A percentile compares a stretch with the other conserved stretches of the same genome.
These are phyloP conservation scores for Nymphalis urticae DNA, from an alignment of 2,888 invertebrate species.

Conservation along the genomic window DNA sequence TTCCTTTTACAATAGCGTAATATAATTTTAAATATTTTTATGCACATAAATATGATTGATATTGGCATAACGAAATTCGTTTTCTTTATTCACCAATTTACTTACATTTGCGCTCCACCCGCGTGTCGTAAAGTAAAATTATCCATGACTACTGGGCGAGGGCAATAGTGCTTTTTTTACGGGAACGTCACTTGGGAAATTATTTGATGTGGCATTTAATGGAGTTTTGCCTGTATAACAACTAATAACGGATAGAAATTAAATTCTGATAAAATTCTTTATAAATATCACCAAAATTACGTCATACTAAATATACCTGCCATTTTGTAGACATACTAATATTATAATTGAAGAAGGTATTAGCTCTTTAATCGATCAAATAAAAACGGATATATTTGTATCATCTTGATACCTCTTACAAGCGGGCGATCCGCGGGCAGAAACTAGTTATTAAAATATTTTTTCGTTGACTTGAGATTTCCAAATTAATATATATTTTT, in stretches of 20 bases:
- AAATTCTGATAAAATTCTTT: slow-evolving; percentile 56
- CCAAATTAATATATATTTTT: neutral
- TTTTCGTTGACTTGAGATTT: too few relatives aligned
- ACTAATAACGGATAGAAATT: slow-evolving; percentile 71
- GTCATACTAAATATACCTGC: too few relatives aligned
- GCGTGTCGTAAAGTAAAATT: slow-evolving; percentile 80
- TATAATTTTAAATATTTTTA: neutral
- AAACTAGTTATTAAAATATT: too few relatives aligned
- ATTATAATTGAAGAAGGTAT: too few relatives aligned
- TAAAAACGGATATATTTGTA: too few relatives aligned
- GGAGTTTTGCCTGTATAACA: slow-evolving; percentile 82
- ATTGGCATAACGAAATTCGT: slow-evolving; percentile 51
- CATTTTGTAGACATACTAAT: too few relatives aligned
- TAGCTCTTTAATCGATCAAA: too few relatives aligned
- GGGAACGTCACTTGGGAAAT: slow-evolving; percentile 81
- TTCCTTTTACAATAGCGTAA: neutral
- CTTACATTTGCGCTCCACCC: slow-evolving; percentile 75
- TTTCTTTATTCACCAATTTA: slow-evolving; percentile 80
- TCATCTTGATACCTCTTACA: too few relatives aligned
- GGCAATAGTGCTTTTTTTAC: slow-evolving; percentile 81
- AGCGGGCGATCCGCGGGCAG: too few relatives aligned
- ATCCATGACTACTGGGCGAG: slow-evolving; percentile 72
- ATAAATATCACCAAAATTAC: slow-evolving; percentile 47
- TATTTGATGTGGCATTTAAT: slow-evolving; percentile 82
- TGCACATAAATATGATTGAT: slow-evolving; percentile 12